Base-by-base conservation (phyloP, 2,113 vertebrate genomes). In the Fulica atra region DNA sequence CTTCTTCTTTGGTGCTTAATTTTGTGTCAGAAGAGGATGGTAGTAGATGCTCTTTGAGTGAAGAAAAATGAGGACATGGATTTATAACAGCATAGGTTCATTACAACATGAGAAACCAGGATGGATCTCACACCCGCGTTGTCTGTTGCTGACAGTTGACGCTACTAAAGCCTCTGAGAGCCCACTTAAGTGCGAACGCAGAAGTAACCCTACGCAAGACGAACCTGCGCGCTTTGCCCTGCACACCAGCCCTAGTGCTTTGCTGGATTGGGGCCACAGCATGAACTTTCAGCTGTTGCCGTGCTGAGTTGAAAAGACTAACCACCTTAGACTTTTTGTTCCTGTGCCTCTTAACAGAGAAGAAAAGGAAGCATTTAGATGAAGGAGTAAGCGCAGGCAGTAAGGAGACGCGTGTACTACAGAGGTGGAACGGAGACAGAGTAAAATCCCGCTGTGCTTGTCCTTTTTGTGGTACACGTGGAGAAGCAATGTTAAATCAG, bases 401-500 rank as follows among this genome's bases (percentile, higher is more conserved):
- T 70, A 91, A 74, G 84, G 83, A 92, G 71, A 65, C 1, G 18
- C 51, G 50, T 76, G 70, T 82, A 80, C 68, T 93, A 77, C 69
- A 82, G 70, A 70, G 40, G 73, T 84, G 86, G 92, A 93, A 81
- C 65, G 54, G 86, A 94, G 90, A 95, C 69, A 86, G 80, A 93
- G 70, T 84, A 96, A 96, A 97, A 96, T 96, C 93, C 96, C 93
- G 31, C 95, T 96, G 96, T 95, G 96, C 93, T 96, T 97, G 95
- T 97, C 91, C 77, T 96, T 95, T 97, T 95, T 96, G 88, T 82
- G 96, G 91, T 93, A 96, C 95, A 92, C 16, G 21, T 96, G 84
- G 92, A 96, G 81, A 94, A 94, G 88, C 81, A 76, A 79, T 96
- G 91, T 97, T 95, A 96, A 92, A 95, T 91, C 95, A 94, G 92